phyloP scores from a whole-genome alignment of 2,113 vertebrate genomes.

The Cervus canadensis region DNA sequence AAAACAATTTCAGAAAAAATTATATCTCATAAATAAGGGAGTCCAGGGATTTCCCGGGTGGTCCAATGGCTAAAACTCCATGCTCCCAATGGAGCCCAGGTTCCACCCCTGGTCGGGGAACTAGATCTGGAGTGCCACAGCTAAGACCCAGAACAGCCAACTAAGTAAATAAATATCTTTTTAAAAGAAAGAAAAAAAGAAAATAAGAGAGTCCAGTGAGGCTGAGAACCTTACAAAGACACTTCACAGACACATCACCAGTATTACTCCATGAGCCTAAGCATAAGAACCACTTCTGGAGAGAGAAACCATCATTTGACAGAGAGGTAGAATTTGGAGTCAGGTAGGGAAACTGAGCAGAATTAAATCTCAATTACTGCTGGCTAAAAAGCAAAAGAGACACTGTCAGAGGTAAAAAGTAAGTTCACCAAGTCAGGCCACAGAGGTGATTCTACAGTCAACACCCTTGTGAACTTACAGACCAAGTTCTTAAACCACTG shows the following conservation, averaged over 20 bases:
- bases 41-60: not conserved
- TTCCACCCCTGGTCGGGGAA: not conserved
- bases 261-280: not conserved
- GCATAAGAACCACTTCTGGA: not conserved
- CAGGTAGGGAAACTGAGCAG: not conserved
- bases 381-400: not conserved
- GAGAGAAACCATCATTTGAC: not conserved
- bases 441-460: not conserved
- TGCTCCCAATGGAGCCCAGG: not conserved
- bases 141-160: not conserved
- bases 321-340: not conserved
- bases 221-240: not conserved
- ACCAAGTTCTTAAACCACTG: not conserved
- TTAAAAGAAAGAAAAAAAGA: not conserved
- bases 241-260: not conserved
- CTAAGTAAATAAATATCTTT: not conserved
- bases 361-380: not conserved
- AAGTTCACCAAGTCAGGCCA: not conserved
- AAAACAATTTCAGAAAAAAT: slow-evolving; percentile 6
- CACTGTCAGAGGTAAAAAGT: not conserved
- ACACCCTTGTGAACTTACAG: not conserved
- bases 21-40: not conserved
- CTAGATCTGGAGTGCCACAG: not conserved
- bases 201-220: not conserved
- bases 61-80: not conserved